Percentiles rank a stretch among this genome's conserved stretches.
phyloP scores from a whole-genome alignment of 2,113 vertebrate species.

The Bolborhynchus lineola region DNA sequence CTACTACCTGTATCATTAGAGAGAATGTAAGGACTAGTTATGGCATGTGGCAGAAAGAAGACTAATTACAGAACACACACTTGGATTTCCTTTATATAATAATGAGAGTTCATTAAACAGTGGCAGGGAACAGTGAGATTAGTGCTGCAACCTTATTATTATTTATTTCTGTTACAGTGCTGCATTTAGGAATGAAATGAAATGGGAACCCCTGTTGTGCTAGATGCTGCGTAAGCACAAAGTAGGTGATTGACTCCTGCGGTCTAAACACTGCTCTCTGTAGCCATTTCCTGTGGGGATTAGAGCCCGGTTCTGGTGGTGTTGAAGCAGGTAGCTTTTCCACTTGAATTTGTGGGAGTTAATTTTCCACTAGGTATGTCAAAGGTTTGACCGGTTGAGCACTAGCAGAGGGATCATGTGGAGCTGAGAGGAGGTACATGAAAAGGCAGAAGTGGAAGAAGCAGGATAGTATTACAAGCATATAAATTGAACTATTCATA shows the following conservation, averaged over 20 bases:
- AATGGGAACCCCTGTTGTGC: background rate
- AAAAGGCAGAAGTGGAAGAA: background rate
- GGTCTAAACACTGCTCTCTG: background rate
- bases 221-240: background rate
- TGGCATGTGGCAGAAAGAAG: background rate
- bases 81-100: slow-evolving; percentile 15
- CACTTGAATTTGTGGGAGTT: background rate
- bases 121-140: background rate
- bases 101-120: slow-evolving; percentile 34
- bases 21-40: background rate
- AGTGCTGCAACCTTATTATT: background rate
- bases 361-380: background rate
- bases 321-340: background rate
- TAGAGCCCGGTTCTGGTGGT: background rate
- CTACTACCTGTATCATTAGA: background rate
- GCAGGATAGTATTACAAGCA: background rate
- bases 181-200: background rate
- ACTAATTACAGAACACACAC: slow-evolving; percentile 28
- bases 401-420: background rate
- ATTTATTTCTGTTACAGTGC: slow-evolving; percentile 33
- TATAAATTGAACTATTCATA: background rate
- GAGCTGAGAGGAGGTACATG: background rate
- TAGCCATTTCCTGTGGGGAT: background rate
- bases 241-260: background rate
- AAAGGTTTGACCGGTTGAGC: background rate